A percentile compares a stretch with the other conserved stretches of the same genome.
Evolutionary conservation across 2,113 vertebrate species (phyloP).

Genomic region (Ptilonorhynchus violaceus): DNA sequence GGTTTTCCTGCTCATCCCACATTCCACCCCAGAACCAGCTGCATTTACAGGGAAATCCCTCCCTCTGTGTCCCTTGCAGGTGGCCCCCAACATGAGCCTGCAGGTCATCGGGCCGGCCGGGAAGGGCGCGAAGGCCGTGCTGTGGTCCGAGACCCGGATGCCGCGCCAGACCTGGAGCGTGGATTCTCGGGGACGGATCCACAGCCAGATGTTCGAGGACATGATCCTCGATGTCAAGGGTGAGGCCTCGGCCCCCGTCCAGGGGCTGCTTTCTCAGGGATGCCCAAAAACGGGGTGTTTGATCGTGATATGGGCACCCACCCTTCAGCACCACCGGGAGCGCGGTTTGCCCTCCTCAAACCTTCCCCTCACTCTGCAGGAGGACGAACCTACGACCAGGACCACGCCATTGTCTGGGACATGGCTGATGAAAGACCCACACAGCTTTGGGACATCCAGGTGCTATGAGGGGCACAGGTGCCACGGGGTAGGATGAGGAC

Average conservation of each 20-base stretch:
- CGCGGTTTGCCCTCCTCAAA: not conserved
- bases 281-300: accelerated
- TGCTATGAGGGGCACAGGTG: slow-evolving; percentile 68
- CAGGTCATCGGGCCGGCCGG: slow-evolving; percentile 88
- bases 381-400: slow-evolving; percentile 84
- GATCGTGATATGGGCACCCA: accelerated
- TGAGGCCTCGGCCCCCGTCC: slow-evolving; percentile 7
- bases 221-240: slow-evolving; percentile 90
- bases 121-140: slow-evolving; percentile 82
- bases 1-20: not conserved
- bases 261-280: not conserved
- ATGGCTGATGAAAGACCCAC: slow-evolving; percentile 73
- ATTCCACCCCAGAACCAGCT: not conserved
- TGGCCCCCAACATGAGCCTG: slow-evolving; percentile 84
- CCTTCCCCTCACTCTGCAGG: slow-evolving; percentile 66
- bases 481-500: not conserved
- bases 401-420: slow-evolving; percentile 84
- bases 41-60: not conserved
- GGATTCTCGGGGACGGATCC: slow-evolving; percentile 76
- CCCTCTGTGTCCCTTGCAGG: slow-evolving; percentile 48
- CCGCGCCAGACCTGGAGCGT: slow-evolving; percentile 87
- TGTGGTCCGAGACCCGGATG: slow-evolving; percentile 86
- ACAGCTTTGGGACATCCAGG: slow-evolving; percentile 84
- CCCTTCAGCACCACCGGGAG: not conserved
- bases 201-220: slow-evolving; percentile 84